These are phyloP conservation scores for Prolemur simus DNA, from an alignment of 2,113 vertebrate genomes.

Conservation along the genomic window DNA sequence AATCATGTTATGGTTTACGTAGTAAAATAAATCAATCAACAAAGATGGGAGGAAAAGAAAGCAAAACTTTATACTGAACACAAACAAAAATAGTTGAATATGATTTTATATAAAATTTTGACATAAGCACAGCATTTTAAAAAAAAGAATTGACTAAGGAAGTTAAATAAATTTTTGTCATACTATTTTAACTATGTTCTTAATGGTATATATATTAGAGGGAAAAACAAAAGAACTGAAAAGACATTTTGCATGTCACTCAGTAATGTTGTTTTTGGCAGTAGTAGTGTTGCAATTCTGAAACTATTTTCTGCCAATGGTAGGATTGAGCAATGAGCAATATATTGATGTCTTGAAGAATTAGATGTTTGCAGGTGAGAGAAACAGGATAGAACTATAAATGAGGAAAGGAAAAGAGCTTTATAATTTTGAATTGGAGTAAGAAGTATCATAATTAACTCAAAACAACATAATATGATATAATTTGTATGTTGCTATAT, in stretches of 20 bases:
- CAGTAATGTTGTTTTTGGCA: background rate
- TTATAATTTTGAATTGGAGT: background rate
- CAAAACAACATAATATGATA: background rate
- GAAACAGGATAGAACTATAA: background rate
- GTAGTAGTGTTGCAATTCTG: background rate
- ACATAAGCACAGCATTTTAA: background rate
- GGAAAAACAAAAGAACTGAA: background rate
- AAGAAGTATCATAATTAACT: background rate
- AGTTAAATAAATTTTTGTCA: background rate
- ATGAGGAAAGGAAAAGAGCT: background rate
- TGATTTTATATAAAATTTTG: background rate
- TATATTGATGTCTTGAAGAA: background rate
- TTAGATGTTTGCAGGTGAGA: background rate
- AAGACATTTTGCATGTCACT: background rate
- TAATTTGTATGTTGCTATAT: background rate
- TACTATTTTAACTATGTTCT: background rate
- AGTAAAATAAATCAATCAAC: background rate
- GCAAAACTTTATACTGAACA: background rate
- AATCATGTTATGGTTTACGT: background rate
- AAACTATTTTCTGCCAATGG: background rate
- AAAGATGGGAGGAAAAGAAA: background rate
- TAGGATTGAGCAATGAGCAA: background rate
- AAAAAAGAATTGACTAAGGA: background rate
- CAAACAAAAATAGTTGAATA: background rate
- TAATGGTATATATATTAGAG: background rate